phyloP scores from a whole-genome alignment of 2,797 vertebrate genomes.

The Pangasius djambal region DNA sequence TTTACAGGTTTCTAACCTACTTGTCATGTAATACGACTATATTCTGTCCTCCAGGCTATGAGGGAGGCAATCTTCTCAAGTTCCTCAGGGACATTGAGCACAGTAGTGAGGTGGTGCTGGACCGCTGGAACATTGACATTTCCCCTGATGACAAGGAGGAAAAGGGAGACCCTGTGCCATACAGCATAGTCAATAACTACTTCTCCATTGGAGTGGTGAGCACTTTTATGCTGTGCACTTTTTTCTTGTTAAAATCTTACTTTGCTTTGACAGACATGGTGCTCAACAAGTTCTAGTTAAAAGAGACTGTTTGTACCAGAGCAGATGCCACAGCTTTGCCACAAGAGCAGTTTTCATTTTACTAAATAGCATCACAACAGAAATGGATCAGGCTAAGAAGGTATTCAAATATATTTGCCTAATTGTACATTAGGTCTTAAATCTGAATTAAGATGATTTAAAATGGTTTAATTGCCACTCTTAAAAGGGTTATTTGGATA shows the following conservation, averaged over 20 bases:
- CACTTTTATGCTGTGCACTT: not conserved
- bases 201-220: slow-evolving; percentile 98
- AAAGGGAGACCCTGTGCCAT: slow-evolving; percentile 88
- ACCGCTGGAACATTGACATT: slow-evolving; percentile 93
- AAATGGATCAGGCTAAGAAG: not conserved
- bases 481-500: not conserved
- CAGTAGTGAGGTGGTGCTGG: slow-evolving; percentile 87
- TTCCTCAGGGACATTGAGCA: slow-evolving; percentile 91
- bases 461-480: not conserved
- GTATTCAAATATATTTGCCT: not conserved
- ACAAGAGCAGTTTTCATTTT: not conserved
- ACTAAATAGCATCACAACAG: not conserved
- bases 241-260: not conserved
- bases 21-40: not conserved
- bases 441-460: not conserved
- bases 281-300: not conserved
- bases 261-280: not conserved
- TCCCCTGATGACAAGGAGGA: slow-evolving; percentile 84
- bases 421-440: not conserved
- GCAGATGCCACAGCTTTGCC: not conserved
- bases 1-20: not conserved
- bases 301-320: not conserved
- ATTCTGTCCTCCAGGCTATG: slow-evolving; percentile 80
- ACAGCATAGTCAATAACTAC: slow-evolving; percentile 96
- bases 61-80: slow-evolving; percentile 90